phyloP scores from a whole-genome alignment of 2,797 vertebrate genomes.

The Rhynchonycteris naso region DNA sequence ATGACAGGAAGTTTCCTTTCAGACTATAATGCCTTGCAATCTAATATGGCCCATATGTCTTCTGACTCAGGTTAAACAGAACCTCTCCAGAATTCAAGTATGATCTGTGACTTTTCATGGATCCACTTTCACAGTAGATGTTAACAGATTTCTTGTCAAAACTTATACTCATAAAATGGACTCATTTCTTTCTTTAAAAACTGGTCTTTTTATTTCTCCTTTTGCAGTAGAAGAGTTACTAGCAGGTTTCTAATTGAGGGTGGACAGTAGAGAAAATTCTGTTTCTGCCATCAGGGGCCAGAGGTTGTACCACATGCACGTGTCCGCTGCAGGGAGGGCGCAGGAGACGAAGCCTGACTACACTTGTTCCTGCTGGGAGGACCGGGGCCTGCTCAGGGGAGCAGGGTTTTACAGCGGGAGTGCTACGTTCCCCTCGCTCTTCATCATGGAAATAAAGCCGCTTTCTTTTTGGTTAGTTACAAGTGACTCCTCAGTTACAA shows the following conservation, averaged over 20 bases:
- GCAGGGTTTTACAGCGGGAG: not conserved
- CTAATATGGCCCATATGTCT: not conserved
- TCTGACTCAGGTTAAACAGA: not conserved
- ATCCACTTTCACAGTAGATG: not conserved
- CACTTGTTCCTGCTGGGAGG: not conserved
- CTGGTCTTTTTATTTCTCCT: conserved; percentile 41
- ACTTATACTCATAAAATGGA: not conserved
- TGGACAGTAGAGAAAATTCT: not conserved
- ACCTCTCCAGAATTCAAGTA: not conserved
- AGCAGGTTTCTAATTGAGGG: not conserved
- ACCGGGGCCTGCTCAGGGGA: too few species aligned
- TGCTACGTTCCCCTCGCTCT: not conserved
- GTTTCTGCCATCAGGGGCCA: not conserved
- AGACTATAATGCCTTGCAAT: not conserved
- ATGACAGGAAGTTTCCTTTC: not conserved
- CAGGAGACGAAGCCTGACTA: not conserved
- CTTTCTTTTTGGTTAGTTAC: not conserved
- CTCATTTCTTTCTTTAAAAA: conserved; percentile 48
- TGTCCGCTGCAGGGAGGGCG: not conserved
- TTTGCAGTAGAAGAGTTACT: not conserved
- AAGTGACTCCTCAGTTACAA: not conserved
- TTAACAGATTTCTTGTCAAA: not conserved
- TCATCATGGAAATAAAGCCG: not conserved
- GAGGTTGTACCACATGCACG: too few species aligned
- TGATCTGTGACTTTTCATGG: not conserved